Conservation (phyloP, 2,113 vertebrate genomes). For the Phalacrocorax brasilianus region DNA sequence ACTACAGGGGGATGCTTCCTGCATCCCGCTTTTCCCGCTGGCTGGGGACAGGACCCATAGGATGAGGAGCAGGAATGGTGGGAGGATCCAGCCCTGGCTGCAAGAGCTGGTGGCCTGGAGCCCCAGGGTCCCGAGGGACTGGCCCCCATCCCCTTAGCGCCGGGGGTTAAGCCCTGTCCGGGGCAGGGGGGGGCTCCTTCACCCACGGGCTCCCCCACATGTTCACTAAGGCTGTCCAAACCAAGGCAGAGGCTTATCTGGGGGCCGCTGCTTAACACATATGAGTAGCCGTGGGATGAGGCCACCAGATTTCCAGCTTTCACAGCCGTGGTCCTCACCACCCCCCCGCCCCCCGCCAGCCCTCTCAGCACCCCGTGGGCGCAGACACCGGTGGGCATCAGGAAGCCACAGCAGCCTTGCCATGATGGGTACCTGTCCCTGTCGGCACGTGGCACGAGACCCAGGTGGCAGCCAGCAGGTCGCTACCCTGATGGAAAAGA, state of each 20-base stretch:
- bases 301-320: not conserved
- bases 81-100: not conserved
- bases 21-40: not conserved
- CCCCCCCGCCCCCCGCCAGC: not conserved
- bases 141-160: fast-evolving
- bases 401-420: fast-evolving
- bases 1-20: fast-evolving
- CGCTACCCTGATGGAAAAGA: not conserved
- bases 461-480: fast-evolving
- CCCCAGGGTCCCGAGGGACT: not conserved
- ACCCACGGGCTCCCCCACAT: fast-evolving
- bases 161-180: not conserved
- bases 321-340: fast-evolving
- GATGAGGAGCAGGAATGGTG: fast-evolving
- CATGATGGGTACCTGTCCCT: fast-evolving
- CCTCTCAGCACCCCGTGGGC: not conserved
- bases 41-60: too few species aligned
- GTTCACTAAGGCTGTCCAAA: not conserved
- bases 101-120: not conserved
- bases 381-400: not conserved
- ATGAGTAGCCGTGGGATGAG: fast-evolving
- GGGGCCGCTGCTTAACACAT: fast-evolving
- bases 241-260: fast-evolving
- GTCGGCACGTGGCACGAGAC: fast-evolving
- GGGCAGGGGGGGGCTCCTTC: not conserved